Conservation (phyloP, 1,140 invertebrate genomes). For the Sycophaga agraensis region DNA sequence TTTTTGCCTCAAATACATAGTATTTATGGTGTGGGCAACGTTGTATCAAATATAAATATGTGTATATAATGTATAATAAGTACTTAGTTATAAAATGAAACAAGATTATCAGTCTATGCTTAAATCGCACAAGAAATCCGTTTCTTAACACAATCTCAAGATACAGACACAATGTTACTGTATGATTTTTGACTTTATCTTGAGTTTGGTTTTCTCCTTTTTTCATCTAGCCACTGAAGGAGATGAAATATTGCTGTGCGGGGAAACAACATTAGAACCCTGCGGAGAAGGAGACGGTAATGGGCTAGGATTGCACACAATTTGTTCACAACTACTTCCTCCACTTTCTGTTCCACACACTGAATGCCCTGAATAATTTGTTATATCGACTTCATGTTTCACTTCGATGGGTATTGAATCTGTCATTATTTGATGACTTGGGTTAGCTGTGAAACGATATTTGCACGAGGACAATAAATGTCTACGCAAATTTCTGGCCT, state of each 20-base stretch:
- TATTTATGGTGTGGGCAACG: constrained; percentile 2
- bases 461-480: constrained; percentile 59
- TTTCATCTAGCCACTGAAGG: constrained; percentile 53
- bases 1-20: constrained; percentile 22
- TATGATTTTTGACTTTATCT: constrained; percentile 24
- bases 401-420: constrained; percentile 47
- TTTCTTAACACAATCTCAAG: constrained; percentile 9
- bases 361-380: constrained; percentile 37
- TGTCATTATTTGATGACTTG: constrained; percentile 38
- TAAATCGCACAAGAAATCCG: constrained; percentile 6
- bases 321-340: constrained; percentile 49
- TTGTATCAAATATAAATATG: constrained; percentile 23
- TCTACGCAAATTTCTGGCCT: constrained; percentile 62
- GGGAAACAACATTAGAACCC: constrained; percentile 41
- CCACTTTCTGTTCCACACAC: constrained; percentile 45
- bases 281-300: constrained; percentile 46
- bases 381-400: constrained; percentile 47
- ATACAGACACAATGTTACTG: constrained; percentile 12
- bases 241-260: constrained; percentile 46
- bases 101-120: constrained; percentile 24
- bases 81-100: constrained; percentile 23
- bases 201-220: constrained; percentile 28
- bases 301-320: constrained; percentile 53
- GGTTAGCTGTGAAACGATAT: constrained; percentile 46
- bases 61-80: constrained; percentile 15